These are phyloP conservation scores for Pongo abelii DNA, from an alignment of 2,113 vertebrate species.

Conservation along the genomic window DNA sequence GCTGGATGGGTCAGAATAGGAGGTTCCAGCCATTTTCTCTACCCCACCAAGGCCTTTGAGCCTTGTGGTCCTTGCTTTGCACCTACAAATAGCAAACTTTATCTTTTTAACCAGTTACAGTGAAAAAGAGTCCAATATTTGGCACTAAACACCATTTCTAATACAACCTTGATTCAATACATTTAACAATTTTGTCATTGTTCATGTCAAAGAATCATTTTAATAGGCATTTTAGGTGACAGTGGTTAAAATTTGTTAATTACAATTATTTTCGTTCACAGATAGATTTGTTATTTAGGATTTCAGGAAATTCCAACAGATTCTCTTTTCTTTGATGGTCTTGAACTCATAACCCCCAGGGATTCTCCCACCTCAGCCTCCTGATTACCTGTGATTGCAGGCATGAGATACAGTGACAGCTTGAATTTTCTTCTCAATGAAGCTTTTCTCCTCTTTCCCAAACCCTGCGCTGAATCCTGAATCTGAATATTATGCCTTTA, in stretches of 20 bases:
- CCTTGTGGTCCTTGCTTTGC: neutral
- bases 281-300: neutral
- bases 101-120: neutral
- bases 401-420: neutral
- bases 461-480: neutral
- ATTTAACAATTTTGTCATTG: neutral
- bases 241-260: neutral
- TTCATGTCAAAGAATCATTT: neutral
- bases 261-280: neutral
- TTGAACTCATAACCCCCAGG: neutral
- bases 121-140: neutral
- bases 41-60: neutral
- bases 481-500: neutral
- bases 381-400: neutral
- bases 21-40: neutral
- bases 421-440: neutral
- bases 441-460: neutral
- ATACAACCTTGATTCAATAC: neutral
- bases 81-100: neutral
- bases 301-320: neutral
- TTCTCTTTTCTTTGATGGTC: neutral
- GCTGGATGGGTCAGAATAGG: too few species aligned
- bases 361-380: neutral
- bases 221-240: neutral
- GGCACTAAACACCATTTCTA: neutral